These are phyloP conservation scores for Lasioglossum lativentre DNA, from an alignment of 2,888 invertebrate species.

Conservation along the genomic window DNA sequence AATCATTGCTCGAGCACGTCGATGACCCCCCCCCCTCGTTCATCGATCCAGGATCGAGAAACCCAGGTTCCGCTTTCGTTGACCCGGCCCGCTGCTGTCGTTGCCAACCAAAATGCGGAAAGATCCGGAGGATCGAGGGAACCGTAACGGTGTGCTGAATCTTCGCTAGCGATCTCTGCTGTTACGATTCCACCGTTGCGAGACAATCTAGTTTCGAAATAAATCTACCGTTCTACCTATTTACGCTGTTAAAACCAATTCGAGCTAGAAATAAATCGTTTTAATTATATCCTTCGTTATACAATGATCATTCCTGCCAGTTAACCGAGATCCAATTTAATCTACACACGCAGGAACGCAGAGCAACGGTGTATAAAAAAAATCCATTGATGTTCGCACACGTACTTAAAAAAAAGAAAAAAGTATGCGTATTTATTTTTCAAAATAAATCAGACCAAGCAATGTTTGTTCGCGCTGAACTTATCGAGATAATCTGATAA, in stretches of 20 bases:
- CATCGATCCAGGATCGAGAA: slow-evolving; percentile 20
- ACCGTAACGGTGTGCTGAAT: not conserved
- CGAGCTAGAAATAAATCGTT: slow-evolving; percentile 1
- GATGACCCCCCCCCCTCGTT: not conserved
- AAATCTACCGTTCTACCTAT: not conserved
- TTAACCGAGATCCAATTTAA: not conserved
- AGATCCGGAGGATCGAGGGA: not conserved
- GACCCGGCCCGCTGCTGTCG: not conserved
- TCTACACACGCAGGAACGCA: not conserved
- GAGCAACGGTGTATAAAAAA: not conserved
- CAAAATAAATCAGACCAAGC: not conserved
- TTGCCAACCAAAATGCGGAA: slow-evolving; percentile 20
- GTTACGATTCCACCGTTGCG: not conserved
- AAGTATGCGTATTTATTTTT: not conserved
- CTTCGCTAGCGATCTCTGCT: not conserved
- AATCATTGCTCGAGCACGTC: slow-evolving; percentile 16
- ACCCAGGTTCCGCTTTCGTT: slow-evolving; percentile 25
- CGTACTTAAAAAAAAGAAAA: not conserved
- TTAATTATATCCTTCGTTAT: slow-evolving; percentile 3
- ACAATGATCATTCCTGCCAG: not conserved
- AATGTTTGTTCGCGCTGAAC: not conserved
- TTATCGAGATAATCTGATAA: not conserved
- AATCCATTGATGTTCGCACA: not conserved
- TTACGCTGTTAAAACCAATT: not conserved
- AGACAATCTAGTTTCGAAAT: not conserved